Evolutionary conservation across 2,113 vertebrate genomes (phyloP).

Genomic region (Grammomys surdaster): DNA sequence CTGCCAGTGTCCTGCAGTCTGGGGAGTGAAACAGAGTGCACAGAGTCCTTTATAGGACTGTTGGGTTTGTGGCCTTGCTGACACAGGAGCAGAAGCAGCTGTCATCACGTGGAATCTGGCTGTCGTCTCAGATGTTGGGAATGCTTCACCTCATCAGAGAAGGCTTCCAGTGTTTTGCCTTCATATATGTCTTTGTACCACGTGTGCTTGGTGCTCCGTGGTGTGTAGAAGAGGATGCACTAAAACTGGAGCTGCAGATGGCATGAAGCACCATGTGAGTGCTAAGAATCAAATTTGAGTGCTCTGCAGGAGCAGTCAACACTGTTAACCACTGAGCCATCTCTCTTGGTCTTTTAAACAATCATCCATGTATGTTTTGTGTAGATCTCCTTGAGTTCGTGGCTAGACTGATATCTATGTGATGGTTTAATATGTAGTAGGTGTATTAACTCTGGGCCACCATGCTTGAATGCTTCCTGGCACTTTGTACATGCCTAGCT

Average conservation of each 20-base stretch:
- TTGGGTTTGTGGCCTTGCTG: neutral
- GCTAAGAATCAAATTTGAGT: neutral
- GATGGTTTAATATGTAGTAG: neutral
- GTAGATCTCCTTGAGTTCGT: neutral
- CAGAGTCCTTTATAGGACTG: too few species aligned
- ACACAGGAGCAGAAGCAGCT: neutral
- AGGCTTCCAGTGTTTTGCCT: neutral
- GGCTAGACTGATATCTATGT: neutral
- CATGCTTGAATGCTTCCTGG: neutral
- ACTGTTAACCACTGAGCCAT: neutral
- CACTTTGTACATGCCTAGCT: neutral
- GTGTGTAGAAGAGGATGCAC: neutral
- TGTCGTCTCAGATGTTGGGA: neutral
- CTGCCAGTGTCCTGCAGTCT: fast-evolving
- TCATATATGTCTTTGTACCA: neutral
- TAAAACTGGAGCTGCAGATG: neutral
- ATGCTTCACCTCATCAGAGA: neutral
- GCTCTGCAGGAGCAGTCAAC: neutral
- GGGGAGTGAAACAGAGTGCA: neutral
- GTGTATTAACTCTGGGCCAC: neutral
- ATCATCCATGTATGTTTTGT: neutral
- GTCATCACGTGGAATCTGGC: too few species aligned
- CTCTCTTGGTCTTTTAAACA: neutral
- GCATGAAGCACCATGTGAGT: neutral
- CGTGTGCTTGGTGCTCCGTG: neutral